Evolutionary conservation across 2,888 invertebrate species (phyloP), one percentile per base, ranked within the genome.

Genomic region (Erebia ligea): DNA sequence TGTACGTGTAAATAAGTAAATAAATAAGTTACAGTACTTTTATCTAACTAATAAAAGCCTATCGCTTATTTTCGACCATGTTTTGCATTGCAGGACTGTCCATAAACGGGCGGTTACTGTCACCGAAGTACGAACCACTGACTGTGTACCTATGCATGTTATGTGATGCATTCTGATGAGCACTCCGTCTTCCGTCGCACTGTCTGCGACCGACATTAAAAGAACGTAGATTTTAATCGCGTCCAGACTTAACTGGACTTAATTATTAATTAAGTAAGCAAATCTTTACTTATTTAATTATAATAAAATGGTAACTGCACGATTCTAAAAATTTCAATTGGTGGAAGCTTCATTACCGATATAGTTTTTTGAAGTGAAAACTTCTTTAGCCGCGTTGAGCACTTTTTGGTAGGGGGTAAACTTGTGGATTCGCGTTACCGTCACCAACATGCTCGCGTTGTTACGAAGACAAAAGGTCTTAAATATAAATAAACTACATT

Each of bases 121-220:
- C 40, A 63, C 21, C 66, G 42, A 62, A 68, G 66, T 70, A 69
- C 63, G 67, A 69, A 64, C 64, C 59, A 65, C 69, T 66, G 63
- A 65, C 69, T 66, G 63, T 72, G 71, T 74, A 73, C 76, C 71
- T 42, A 11, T 42, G 75, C 61, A 45, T 63, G 70, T 69, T 56
- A 72, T 59, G 72, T 61, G 61, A 73, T 63, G 71, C 68, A 75
- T 74, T 63, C 67, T 72, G 67, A 74, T 74, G 68, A 74, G 72
- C 50, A 34, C 52, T 42, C 42, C 68, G 42, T 50, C 10, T 52
- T 42, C 42, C 66, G 42, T 50, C 4, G 13, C 34, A 40, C 42
- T 65, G 68, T 75, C 76, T 74, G 74, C 66, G 54, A 77, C 75
- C 79, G 80, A 77, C 80, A 80, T 79, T 79, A 25, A 15, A 62